These are phyloP conservation scores for Lacanobia oleracea DNA, from an alignment of 2,888 invertebrate genomes.

Conservation along the genomic window DNA sequence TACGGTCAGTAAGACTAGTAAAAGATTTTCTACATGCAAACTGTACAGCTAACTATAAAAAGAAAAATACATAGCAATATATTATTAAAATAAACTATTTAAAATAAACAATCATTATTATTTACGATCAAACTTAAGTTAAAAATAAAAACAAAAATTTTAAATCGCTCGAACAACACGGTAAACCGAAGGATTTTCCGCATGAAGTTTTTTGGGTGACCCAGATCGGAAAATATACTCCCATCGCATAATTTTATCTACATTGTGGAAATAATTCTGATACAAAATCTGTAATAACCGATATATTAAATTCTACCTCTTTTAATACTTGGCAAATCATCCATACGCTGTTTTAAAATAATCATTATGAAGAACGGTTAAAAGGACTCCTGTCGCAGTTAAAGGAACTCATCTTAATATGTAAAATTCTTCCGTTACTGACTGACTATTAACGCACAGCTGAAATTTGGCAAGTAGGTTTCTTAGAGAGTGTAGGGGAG, in stretches of 20 bases:
- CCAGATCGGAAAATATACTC: conserved; percentile 22
- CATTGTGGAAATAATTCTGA: neutral
- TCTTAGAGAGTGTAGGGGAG: too few relatives aligned
- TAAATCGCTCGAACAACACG: neutral
- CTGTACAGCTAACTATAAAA: neutral
- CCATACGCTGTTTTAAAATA: too few relatives aligned
- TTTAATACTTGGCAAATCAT: too few relatives aligned
- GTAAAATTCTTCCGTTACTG: too few relatives aligned
- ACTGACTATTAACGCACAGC: too few relatives aligned
- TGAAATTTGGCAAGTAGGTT: too few relatives aligned
- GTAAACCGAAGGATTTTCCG: conserved; percentile 2
- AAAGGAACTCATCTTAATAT: too few relatives aligned
- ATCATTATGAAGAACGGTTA: too few relatives aligned
- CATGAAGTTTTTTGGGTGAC: conserved; percentile 6
- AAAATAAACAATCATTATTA: neutral
- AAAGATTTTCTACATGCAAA: neutral
- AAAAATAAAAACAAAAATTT: conserved; percentile 7
- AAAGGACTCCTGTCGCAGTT: too few relatives aligned
- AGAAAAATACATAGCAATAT: too few relatives aligned
- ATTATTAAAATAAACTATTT: neutral
- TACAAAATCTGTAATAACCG: conserved; percentile 1
- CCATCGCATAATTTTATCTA: conserved; percentile 1
- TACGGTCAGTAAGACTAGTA: too few relatives aligned
- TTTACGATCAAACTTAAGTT: neutral
- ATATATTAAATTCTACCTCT: neutral